Evolutionary conservation across 2,888 invertebrate genomes (phyloP).

Genomic region (Entomobrya multifasciata): DNA sequence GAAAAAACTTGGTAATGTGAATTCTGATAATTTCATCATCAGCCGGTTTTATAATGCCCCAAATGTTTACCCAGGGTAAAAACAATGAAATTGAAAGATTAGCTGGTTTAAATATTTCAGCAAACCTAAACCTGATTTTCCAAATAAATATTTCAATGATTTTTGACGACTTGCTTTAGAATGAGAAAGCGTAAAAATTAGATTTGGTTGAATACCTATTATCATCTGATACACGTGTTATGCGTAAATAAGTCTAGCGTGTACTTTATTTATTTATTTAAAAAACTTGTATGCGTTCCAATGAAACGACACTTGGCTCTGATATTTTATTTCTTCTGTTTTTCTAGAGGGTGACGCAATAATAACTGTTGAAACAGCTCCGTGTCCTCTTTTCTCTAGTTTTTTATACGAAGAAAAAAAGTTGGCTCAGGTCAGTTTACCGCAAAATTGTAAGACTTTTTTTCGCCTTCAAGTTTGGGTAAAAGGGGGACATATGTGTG

Average conservation of each 20-base stretch:
- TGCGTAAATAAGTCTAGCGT: neutral
- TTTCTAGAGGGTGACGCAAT: slow-evolving; percentile 73
- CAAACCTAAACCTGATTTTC: no score
- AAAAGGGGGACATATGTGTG: slow-evolving; percentile 71
- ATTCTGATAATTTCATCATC: no score
- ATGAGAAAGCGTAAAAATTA: no score
- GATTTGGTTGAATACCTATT: neutral
- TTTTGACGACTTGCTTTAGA: no score
- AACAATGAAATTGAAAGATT: no score
- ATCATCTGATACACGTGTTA: neutral
- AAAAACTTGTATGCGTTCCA: slow-evolving; percentile 58
- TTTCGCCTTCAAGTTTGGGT: slow-evolving; percentile 45
- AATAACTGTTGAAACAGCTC: slow-evolving; percentile 74
- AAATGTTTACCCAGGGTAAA: no score
- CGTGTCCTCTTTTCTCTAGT: slow-evolving; percentile 34
- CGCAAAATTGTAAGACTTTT: slow-evolving; percentile 70
- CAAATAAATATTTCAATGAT: no score
- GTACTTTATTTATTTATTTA: no score
- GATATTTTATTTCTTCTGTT: slow-evolving; percentile 33
- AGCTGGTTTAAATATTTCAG: no score
- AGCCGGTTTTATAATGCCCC: no score
- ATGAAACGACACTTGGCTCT: slow-evolving; percentile 64
- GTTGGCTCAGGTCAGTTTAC: slow-evolving; percentile 75
- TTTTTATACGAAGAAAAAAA: slow-evolving; percentile 30
- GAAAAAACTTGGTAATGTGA: no score